Conservation (phyloP, 2,797 vertebrate genomes). For the Cercopithecus petaurista region DNA sequence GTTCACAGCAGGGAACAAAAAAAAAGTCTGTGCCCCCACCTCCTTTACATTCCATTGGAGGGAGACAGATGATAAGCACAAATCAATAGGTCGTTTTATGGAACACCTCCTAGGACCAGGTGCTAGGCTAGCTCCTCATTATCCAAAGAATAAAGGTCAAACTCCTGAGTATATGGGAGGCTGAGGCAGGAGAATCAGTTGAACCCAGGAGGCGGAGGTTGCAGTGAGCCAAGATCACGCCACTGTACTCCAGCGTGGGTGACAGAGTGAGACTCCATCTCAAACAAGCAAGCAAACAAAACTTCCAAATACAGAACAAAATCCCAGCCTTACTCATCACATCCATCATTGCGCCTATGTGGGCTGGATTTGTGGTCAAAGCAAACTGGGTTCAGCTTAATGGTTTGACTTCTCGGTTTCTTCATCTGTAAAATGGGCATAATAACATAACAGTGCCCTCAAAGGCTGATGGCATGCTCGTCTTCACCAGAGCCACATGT, state of each 20-base stretch:
- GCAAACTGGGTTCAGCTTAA: not conserved
- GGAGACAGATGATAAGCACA: not conserved
- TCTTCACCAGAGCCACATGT: not conserved
- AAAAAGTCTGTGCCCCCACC: not conserved
- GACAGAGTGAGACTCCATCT: no score
- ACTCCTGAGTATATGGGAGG: not conserved
- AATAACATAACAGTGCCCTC: not conserved
- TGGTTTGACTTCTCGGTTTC: not conserved
- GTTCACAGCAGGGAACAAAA: not conserved
- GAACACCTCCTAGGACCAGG: not conserved
- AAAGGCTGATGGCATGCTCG: not conserved
- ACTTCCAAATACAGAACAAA: not conserved
- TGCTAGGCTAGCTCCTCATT: not conserved
- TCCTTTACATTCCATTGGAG: not conserved
- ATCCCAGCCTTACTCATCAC: not conserved
- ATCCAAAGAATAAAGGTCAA: constrained; percentile 65
- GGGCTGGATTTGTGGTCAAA: not conserved
- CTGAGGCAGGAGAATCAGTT: no score
- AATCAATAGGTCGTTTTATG: not conserved
- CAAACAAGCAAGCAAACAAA: no score
- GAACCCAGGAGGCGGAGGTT: no score
- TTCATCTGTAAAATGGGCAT: not conserved
- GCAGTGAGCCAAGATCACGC: no score
- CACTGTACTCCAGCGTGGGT: no score
- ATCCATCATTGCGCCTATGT: not conserved